These are phyloP conservation scores for Meloidogyne floridensis DNA, from an alignment of 1,140 invertebrate genomes.

Conservation along the genomic window DNA sequence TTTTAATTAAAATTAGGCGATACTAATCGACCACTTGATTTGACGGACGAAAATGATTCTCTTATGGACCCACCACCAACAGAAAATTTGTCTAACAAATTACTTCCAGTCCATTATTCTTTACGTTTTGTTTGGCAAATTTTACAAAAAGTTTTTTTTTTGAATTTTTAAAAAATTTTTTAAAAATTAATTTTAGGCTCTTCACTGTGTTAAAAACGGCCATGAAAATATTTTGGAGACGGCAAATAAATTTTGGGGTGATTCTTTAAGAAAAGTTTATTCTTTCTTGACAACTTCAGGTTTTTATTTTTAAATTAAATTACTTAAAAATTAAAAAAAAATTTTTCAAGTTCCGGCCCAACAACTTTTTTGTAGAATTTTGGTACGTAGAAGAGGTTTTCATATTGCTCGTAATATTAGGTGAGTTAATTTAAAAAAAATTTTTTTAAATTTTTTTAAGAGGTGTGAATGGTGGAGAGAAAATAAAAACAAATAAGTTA, in stretches of 20 bases:
- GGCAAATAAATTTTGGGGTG: constrained; percentile 37
- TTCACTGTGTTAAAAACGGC: neutral
- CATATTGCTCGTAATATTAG: constrained; percentile 13
- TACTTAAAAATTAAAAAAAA: too few species aligned
- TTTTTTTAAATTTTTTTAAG: too few species aligned
- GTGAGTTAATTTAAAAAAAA: constrained; percentile 11
- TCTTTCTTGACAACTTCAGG: constrained; percentile 27
- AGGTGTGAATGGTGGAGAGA: too few species aligned
- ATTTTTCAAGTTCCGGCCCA: constrained; percentile 18
- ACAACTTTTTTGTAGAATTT: constrained; percentile 31
- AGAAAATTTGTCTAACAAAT: neutral
- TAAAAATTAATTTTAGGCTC: neutral
- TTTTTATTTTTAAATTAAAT: neutral
- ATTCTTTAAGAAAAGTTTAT: constrained; percentile 29
- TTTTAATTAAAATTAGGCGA: neutral
- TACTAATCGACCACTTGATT: constrained; percentile 14
- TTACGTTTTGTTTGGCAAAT: constrained; percentile 39
- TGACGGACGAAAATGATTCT: constrained; percentile 11
- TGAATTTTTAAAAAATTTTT: neutral
- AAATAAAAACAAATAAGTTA: too few species aligned
- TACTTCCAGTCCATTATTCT: constrained; percentile 14
- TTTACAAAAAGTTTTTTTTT: constrained; percentile 8
- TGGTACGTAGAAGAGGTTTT: constrained; percentile 37
- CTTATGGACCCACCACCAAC: neutral
- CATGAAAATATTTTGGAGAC: neutral